Evolutionary conservation across 1,140 invertebrate species (phyloP).

Genomic region (Micrasema minimum): DNA sequence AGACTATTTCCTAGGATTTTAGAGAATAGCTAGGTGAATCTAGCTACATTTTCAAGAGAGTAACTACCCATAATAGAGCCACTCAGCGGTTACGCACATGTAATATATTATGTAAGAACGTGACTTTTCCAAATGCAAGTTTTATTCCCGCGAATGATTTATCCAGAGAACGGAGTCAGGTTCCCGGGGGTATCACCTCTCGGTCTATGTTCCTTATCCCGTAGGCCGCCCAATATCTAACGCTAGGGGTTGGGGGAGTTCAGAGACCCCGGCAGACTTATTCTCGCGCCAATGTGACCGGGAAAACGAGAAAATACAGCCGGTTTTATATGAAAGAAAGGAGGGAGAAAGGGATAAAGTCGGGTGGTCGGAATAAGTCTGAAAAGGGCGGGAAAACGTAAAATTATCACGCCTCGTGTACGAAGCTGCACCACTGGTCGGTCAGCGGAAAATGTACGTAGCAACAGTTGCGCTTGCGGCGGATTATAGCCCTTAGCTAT

Average conservation of each 20-base stretch:
- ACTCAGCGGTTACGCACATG: constrained; percentile 4
- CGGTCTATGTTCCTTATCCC: neutral
- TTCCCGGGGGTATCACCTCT: constrained; percentile 19
- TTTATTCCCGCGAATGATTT: constrained; percentile 38
- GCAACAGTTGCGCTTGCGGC: constrained; percentile 8
- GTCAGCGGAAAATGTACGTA: constrained; percentile 21
- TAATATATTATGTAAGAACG: neutral
- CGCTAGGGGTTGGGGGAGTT: constrained; percentile 20
- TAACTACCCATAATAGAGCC: neutral
- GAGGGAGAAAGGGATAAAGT: too few species aligned
- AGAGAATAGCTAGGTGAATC: too few species aligned
- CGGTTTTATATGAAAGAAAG: too few species aligned
- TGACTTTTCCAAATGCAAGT: constrained; percentile 1
- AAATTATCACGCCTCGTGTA: constrained; percentile 24
- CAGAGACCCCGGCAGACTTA: constrained; percentile 36
- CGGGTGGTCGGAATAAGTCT: too few species aligned
- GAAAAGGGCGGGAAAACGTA: constrained; percentile 25
- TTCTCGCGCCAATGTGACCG: too few species aligned
- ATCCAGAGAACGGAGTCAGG: constrained; percentile 7
- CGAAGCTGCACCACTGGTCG: neutral
- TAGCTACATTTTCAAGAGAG: neutral
- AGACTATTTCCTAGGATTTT: too few species aligned
- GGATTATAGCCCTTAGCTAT: neutral
- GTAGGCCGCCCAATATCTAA: constrained; percentile 9
- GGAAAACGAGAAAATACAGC: too few species aligned